phyloP scores from a whole-genome alignment of 2,797 vertebrate species.

The Menidia menidia region DNA sequence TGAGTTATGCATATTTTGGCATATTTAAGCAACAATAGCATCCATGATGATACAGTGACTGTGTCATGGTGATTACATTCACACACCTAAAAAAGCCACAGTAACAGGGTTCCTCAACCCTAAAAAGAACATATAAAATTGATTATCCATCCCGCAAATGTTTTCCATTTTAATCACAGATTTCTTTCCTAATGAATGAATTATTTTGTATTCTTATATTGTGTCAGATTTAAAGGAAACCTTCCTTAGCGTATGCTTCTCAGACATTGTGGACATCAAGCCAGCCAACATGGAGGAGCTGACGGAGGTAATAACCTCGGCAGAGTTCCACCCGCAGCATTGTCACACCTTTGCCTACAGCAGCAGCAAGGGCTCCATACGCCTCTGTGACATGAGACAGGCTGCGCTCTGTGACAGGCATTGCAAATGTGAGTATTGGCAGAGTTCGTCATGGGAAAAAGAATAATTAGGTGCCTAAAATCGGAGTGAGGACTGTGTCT shows the following conservation, averaged over 20 bases:
- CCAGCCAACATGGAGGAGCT: constrained; percentile 99
- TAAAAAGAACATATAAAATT: background rate
- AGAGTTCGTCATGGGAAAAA: background rate
- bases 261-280: constrained; percentile 99
- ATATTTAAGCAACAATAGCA: background rate
- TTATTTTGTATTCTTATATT: background rate
- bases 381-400: constrained; percentile 97
- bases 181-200: background rate
- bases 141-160: background rate
- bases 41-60: background rate
- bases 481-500: background rate
- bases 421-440: constrained; percentile 91
- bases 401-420: constrained; percentile 93
- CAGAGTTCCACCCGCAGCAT: constrained; percentile 96
- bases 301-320: constrained; percentile 96
- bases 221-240: background rate
- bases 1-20: background rate
- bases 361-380: constrained; percentile 99
- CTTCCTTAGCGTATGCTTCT: constrained; percentile 81
- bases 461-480: constrained; percentile 1
- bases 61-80: background rate
- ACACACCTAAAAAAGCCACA: background rate
- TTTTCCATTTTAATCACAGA: no score
- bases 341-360: constrained; percentile 99
- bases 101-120: background rate